Conservation (phyloP, 2,113 vertebrate species). For the Dermatemys mawii region DNA sequence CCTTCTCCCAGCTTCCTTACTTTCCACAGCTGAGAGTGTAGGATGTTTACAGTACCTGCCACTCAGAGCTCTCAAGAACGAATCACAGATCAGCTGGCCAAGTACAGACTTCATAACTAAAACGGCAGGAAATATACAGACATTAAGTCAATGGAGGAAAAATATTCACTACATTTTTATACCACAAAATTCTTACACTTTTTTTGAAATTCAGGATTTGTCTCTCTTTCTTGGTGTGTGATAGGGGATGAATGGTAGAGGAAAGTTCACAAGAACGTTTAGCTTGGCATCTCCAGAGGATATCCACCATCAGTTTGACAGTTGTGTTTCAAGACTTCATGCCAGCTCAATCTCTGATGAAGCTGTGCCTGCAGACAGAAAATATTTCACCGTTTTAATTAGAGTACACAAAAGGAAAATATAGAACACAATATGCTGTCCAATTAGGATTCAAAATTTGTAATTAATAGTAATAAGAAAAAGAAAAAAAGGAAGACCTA, state of each 20-base stretch:
- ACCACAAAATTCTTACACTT: background rate
- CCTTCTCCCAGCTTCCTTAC: slow-evolving; percentile 94
- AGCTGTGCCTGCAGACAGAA: background rate
- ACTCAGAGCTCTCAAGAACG: slow-evolving; percentile 77
- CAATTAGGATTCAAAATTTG: background rate
- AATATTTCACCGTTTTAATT: slow-evolving; percentile 13
- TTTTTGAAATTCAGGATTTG: background rate
- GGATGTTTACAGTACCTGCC: slow-evolving; percentile 98
- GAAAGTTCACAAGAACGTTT: background rate
- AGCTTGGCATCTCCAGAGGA: slow-evolving; percentile 16
- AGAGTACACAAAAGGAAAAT: background rate
- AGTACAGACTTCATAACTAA: background rate
- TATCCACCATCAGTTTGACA: background rate
- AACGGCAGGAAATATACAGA: slow-evolving; percentile 24
- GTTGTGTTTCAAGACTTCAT: background rate
- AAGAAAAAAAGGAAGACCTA: background rate
- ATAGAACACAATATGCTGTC: background rate
- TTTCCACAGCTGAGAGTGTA: slow-evolving; percentile 98
- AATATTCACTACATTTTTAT: background rate
- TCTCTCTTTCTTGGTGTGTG: background rate
- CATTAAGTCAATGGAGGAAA: background rate
- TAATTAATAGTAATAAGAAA: background rate
- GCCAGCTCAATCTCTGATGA: slow-evolving; percentile 4
- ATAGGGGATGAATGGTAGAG: background rate
- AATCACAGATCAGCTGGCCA: slow-evolving; percentile 41